Evolutionary conservation across 2,888 invertebrate genomes (phyloP).

Genomic region (Apocheima hispidaria): DNA sequence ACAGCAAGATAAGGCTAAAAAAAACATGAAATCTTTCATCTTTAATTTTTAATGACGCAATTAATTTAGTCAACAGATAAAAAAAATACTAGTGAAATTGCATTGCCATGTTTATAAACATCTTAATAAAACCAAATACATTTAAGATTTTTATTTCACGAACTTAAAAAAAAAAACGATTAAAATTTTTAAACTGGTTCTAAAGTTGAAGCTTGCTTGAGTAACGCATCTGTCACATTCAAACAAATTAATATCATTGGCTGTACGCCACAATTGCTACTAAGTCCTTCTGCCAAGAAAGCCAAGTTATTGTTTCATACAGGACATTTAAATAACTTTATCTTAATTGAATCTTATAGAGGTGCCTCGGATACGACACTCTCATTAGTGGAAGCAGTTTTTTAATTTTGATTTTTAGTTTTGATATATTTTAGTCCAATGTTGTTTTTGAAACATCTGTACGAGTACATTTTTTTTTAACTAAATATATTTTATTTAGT

Average conservation of each 20-base stretch:
- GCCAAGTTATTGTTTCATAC: constrained; percentile 68
- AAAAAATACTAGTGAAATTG: too few relatives aligned
- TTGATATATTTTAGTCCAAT: background rate
- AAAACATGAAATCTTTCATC: too few relatives aligned
- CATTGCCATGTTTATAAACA: too few relatives aligned
- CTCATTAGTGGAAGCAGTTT: constrained; percentile 39
- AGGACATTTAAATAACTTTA: constrained; percentile 67
- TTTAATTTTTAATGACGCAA: too few relatives aligned
- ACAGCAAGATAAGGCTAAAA: too few relatives aligned
- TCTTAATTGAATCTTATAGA: constrained; percentile 70
- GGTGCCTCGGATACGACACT: constrained; percentile 39
- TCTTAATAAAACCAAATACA: too few relatives aligned
- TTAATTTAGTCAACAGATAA: too few relatives aligned
- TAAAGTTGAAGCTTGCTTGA: background rate
- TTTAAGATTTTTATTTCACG: too few relatives aligned
- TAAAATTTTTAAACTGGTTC: background rate
- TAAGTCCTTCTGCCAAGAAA: constrained; percentile 65
- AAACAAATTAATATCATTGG: background rate
- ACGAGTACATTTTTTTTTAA: background rate
- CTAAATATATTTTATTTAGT: background rate
- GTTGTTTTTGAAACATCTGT: background rate
- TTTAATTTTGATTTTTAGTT: constrained; percentile 9
- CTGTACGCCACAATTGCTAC: constrained; percentile 36
- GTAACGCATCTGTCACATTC: background rate
- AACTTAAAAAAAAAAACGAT: background rate